Conservation (phyloP, 2,113 vertebrate species). For the Myiagra hebetior region DNA sequence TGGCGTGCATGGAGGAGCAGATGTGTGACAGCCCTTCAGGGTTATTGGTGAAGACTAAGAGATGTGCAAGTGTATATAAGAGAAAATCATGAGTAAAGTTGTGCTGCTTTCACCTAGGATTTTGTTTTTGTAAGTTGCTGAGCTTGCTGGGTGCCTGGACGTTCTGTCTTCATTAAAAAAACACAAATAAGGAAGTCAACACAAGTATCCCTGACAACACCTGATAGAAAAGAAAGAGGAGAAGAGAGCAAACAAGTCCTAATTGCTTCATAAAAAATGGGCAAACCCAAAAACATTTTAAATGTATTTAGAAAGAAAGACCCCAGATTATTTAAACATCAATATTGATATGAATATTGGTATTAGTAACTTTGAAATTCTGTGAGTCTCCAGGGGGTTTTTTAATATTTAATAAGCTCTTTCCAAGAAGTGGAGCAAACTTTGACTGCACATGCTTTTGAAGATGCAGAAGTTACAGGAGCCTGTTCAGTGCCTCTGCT, state of each 20-base stretch:
- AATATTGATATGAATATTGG: not conserved
- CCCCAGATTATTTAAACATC: not conserved
- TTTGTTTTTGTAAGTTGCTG: not conserved
- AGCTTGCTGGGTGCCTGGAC: not conserved
- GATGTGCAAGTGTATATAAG: not conserved
- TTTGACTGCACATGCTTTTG: not conserved
- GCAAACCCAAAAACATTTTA: not conserved
- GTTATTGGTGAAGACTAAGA: not conserved
- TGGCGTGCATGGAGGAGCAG: not conserved
- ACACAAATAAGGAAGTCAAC: conserved; percentile 2
- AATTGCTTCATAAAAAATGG: not conserved
- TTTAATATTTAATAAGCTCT: not conserved
- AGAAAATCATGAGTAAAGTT: not conserved
- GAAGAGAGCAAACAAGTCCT: not conserved
- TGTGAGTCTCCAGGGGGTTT: not conserved
- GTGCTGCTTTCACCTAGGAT: not conserved
- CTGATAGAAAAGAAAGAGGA: not conserved
- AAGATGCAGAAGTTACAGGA: not conserved
- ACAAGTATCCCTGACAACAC: not conserved
- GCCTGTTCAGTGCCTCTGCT: not conserved
- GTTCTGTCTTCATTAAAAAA: not conserved
- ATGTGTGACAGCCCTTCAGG: not conserved
- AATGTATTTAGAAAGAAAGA: not conserved
- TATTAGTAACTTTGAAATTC: not conserved
- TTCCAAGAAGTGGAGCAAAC: not conserved